phyloP scores from a whole-genome alignment of 2,113 vertebrate genomes.

The Hippotragus niger region DNA sequence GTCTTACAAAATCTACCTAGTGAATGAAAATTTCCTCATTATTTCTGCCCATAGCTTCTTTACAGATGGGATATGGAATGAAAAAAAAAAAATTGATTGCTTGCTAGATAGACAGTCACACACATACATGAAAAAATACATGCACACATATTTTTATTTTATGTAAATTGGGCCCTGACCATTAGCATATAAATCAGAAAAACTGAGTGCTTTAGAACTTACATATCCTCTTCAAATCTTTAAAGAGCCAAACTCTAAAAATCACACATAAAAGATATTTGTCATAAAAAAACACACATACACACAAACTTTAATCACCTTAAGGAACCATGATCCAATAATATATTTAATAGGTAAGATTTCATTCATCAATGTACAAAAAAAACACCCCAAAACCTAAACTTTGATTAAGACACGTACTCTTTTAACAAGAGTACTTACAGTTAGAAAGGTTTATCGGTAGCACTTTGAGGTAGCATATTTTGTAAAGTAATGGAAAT shows the following conservation, averaged over 20 bases:
- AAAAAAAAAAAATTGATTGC: background rate
- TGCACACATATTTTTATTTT: slow-evolving; percentile 60
- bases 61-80: background rate
- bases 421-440: slow-evolving; percentile 42
- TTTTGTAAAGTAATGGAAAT: slow-evolving; percentile 50
- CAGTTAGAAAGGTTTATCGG: slow-evolving; percentile 63
- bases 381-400: background rate
- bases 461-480: slow-evolving; percentile 73
- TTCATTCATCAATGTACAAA: slow-evolving; percentile 50
- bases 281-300: slow-evolving; percentile 32
- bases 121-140: slow-evolving; percentile 49
- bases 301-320: slow-evolving; percentile 55
- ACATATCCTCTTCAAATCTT: slow-evolving; percentile 55
- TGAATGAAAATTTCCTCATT: background rate
- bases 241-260: slow-evolving; percentile 60
- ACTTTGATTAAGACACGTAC: slow-evolving; percentile 54
- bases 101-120: background rate
- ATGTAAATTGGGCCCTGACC: slow-evolving; percentile 60
- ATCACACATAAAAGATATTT: slow-evolving; percentile 44
- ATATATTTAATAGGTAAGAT: slow-evolving; percentile 56
- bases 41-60: background rate
- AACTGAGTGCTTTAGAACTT: slow-evolving; percentile 37
- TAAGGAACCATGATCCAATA: slow-evolving; percentile 68
- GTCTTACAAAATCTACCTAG: background rate
- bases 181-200: slow-evolving; percentile 57